Evolutionary conservation across 2,888 invertebrate genomes (phyloP).

Genomic region (Mesorhabditis sp.): DNA sequence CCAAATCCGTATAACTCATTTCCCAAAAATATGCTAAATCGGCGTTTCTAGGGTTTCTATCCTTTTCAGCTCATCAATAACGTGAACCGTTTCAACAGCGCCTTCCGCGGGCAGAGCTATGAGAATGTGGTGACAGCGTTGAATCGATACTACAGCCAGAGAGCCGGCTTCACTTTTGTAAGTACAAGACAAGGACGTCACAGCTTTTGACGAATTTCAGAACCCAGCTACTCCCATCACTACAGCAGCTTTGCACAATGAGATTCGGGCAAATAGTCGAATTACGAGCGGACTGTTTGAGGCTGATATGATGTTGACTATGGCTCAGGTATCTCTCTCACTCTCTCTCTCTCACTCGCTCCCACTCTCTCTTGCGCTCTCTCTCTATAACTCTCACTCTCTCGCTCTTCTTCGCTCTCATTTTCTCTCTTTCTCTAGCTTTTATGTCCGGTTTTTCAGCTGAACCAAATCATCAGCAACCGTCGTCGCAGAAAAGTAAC

Average conservation of each 20-base stretch:
- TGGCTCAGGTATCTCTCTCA: neutral
- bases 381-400: conserved; percentile 10
- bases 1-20: conserved; percentile 8
- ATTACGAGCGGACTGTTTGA: conserved; percentile 30
- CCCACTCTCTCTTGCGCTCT: too few species aligned
- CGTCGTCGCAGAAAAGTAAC: conserved; percentile 20
- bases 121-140: conserved; percentile 30
- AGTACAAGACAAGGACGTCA: neutral
- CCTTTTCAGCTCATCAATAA: conserved; percentile 27
- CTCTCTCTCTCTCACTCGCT: too few species aligned
- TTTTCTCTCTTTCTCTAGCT: neutral
- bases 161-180: conserved; percentile 24
- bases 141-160: conserved; percentile 24
- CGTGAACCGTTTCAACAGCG: conserved; percentile 23
- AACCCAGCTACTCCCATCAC: neutral
- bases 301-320: conserved; percentile 15
- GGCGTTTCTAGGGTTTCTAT: neutral
- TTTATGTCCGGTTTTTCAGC: conserved; percentile 21
- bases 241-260: conserved; percentile 14
- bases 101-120: conserved; percentile 36
- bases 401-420: conserved; percentile 12
- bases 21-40: conserved; percentile 15
- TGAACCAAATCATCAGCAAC: conserved; percentile 21
- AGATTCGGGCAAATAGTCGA: conserved; percentile 22
- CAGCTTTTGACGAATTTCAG: neutral